Base-by-base conservation (phyloP, 2,113 vertebrate species). In the Archocentrus centrarchus region DNA sequence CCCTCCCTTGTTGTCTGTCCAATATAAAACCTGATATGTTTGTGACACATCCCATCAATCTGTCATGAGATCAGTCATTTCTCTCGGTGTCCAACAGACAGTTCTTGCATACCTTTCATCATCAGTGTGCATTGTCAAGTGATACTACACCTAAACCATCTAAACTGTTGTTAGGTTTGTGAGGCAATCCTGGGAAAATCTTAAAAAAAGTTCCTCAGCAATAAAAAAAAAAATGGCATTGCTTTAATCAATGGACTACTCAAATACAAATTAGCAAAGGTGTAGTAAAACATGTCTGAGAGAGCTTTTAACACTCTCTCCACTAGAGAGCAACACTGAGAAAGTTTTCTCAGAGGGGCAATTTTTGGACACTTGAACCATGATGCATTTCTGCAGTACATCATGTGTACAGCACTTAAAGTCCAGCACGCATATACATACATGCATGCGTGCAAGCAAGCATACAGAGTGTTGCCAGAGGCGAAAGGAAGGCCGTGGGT, bases 401-500 rank as follows among this genome's bases (percentile, higher is more conserved):
- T 88, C 37, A 50, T 68, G 27, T 58, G 10, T 75, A 57, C 55
- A 70, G n/a, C 61, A 39, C 60, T 81, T 75, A 47, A 86, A 91
- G 47, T 82, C 59, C 78, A 53, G 62, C 75, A 60, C 75, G 60
- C 63, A 85, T 44, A 83, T 32, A 82, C 50, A 75, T 39, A 60
- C 60, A 82, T 47, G n/a, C 13, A 22, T 89, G 88, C 58, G 61
- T 35, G 63, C n/a, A 22, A 86, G 90, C 60, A 85, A 63, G 83
- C 50, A 22, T 86, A 78, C 85, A 32, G 84, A 60, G 82, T 85
- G 75, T 75, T 68, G 91, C 94, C 86, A 81, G 77, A 89, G 93
- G 93, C 93, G n/a, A 77, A 80, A 37, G 62, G 84, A 89, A 90
- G 83, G 77, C 89, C 44, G 79, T 88, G 88, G 82, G 75, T 91